phyloP scores from a whole-genome alignment of 92 coral and sea anemone species.

The Micromussa lordhowensis region DNA sequence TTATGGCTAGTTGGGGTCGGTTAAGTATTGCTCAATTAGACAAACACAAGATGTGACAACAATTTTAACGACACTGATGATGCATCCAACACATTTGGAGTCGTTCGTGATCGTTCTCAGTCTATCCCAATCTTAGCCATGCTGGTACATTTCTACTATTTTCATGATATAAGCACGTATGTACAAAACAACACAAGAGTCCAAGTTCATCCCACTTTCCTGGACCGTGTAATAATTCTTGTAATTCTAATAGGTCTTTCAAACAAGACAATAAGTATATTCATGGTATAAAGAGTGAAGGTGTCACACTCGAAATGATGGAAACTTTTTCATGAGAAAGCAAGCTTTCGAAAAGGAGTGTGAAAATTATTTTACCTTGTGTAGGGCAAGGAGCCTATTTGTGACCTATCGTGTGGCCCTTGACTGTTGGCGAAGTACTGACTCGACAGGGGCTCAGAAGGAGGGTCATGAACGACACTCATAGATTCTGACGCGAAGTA shows the following conservation, averaged over 20 bases:
- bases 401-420: slow-evolving; percentile 29
- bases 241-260: too few species aligned
- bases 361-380: slow-evolving; percentile 36
- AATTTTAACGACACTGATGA: neutral
- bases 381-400: slow-evolving; percentile 25
- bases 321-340: neutral
- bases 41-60: neutral
- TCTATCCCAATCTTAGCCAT: neutral
- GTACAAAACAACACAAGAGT: too few species aligned
- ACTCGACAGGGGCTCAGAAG: slow-evolving; percentile 75
- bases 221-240: too few species aligned
- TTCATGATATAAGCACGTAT: too few species aligned
- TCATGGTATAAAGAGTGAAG: neutral
- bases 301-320: neutral
- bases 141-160: too few species aligned
- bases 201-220: neutral
- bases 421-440: slow-evolving; percentile 80
- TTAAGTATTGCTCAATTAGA: neutral
- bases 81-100: neutral
- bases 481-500: slow-evolving; percentile 89
- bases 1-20: neutral
- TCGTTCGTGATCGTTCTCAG: too few species aligned
- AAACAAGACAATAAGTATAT: neutral
- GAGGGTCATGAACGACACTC: slow-evolving; percentile 76
- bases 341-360: slow-evolving; percentile 2